These are phyloP conservation scores for Terrapene triunguis DNA, from an alignment of 2,113 vertebrate genomes.

Conservation along the genomic window DNA sequence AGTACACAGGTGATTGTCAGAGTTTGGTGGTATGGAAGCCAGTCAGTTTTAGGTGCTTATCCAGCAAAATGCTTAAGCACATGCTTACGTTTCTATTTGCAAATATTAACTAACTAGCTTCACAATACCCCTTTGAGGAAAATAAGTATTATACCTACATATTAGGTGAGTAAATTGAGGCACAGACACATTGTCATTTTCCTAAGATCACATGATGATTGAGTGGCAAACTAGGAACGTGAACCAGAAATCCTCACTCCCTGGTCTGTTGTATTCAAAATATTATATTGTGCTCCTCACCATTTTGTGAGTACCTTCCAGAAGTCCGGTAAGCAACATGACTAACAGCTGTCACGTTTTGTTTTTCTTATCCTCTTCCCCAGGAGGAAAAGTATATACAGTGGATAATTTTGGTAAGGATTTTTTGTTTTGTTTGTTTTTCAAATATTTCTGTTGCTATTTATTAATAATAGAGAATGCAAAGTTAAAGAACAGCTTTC, in stretches of 20 bases:
- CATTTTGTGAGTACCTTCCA: not conserved
- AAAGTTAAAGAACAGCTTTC: not conserved
- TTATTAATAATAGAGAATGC: not conserved
- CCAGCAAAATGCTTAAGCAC: not conserved
- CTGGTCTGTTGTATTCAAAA: not conserved
- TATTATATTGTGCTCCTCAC: not conserved
- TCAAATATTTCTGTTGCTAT: not conserved
- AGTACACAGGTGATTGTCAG: not conserved
- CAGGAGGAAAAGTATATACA: not conserved
- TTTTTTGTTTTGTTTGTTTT: not conserved
- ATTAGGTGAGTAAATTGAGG: not conserved
- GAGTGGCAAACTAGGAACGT: not conserved
- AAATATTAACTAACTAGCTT: not conserved
- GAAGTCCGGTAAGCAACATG: rapidly evolving
- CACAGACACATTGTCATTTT: not conserved
- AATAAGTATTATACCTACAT: not conserved
- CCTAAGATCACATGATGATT: not conserved
- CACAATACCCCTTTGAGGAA: not conserved
- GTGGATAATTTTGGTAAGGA: not conserved
- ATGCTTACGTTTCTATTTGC: not conserved
- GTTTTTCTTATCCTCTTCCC: not conserved
- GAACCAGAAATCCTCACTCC: rapidly evolving
- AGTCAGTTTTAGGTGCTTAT: not conserved
- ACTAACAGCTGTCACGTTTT: not conserved
- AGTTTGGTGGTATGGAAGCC: not conserved